phyloP scores from a whole-genome alignment of 2,113 vertebrate species.

The Triplophysa siluroides region DNA sequence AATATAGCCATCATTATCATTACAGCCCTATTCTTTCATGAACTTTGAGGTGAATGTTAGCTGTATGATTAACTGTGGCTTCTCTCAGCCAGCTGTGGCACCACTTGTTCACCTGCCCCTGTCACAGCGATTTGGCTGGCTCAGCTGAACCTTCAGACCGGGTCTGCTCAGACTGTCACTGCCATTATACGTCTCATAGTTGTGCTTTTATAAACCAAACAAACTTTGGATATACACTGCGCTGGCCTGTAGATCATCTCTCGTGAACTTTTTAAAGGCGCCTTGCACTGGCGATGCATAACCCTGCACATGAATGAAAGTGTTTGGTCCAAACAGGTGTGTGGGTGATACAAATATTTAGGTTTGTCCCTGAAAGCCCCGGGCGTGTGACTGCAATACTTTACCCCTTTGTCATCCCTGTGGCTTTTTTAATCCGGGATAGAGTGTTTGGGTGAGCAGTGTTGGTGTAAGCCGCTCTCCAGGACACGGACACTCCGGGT shows the following conservation, averaged over 20 bases:
- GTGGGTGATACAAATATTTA: slow-evolving; percentile 3
- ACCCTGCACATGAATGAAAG: neutral
- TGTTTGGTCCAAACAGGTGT: neutral
- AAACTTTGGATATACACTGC: neutral
- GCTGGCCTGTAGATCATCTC: neutral
- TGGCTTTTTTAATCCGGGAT: slow-evolving; percentile 49
- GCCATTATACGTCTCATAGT: slow-evolving; percentile 8
- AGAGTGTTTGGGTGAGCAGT: slow-evolving; percentile 26
- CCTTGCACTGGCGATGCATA: neutral
- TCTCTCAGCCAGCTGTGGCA: slow-evolving; percentile 30
- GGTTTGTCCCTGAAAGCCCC: slow-evolving; percentile 8
- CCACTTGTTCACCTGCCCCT: slow-evolving; percentile 34
- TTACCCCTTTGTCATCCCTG: slow-evolving; percentile 37
- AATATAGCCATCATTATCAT: neutral
- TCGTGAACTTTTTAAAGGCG: neutral
- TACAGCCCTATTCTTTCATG: neutral
- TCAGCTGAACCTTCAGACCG: slow-evolving; percentile 38
- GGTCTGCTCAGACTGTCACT: slow-evolving; percentile 30
- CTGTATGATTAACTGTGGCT: slow-evolving; percentile 29
- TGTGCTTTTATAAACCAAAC: neutral
- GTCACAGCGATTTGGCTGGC: slow-evolving; percentile 17
- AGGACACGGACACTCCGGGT: slow-evolving; percentile 27
- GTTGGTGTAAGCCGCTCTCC: slow-evolving; percentile 42
- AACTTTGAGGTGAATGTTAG: slow-evolving; percentile 32
- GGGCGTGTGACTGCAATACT: slow-evolving; percentile 7